Percentiles rank a stretch among this genome's conserved stretches.
Evolutionary conservation across 2,797 vertebrate species (phyloP).

Genomic region (Enteromius paludinosus): DNA sequence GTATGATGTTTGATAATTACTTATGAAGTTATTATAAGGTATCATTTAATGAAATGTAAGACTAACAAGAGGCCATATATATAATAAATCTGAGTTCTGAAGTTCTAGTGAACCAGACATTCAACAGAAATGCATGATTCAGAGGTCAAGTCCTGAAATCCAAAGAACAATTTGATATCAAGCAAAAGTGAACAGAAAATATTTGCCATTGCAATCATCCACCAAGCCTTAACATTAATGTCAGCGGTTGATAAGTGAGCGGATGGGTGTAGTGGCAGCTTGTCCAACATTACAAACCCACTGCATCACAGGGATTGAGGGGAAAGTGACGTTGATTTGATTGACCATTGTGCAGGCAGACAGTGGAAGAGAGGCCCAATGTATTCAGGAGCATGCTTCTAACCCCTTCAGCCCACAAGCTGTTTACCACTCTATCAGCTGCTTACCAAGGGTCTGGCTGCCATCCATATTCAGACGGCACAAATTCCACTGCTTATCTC

Average conservation of each 20-base stretch:
- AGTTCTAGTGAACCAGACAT: not conserved
- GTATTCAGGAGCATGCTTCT: conserved; percentile 78
- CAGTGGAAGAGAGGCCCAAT: conserved; percentile 68
- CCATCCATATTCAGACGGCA: conserved; percentile 85
- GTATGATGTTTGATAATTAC: not conserved
- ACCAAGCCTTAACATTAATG: conserved; percentile 30
- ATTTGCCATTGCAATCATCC: conserved; percentile 23
- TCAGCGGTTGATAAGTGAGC: conserved; percentile 37
- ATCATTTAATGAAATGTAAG: not conserved
- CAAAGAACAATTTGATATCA: conserved; percentile 7
- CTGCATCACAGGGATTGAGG: conserved; percentile 54
- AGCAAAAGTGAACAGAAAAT: conserved; percentile 16
- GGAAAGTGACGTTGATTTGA: conserved; percentile 68
- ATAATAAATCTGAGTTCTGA: not conserved
- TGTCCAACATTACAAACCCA: conserved; percentile 51
- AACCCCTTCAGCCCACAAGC: conserved; percentile 76
- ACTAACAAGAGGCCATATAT: not conserved
- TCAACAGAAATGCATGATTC: conserved; percentile 9
- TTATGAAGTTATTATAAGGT: not conserved
- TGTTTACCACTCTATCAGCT: conserved; percentile 85
- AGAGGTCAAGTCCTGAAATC: conserved; percentile 5
- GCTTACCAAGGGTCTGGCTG: conserved; percentile 72
- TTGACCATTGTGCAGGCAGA: conserved; percentile 69
- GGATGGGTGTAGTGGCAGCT: conserved; percentile 34
- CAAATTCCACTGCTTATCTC: conserved; percentile 86